Base-by-base conservation (phyloP, 2,113 vertebrate species). In the Oxyruncus cristatus region DNA sequence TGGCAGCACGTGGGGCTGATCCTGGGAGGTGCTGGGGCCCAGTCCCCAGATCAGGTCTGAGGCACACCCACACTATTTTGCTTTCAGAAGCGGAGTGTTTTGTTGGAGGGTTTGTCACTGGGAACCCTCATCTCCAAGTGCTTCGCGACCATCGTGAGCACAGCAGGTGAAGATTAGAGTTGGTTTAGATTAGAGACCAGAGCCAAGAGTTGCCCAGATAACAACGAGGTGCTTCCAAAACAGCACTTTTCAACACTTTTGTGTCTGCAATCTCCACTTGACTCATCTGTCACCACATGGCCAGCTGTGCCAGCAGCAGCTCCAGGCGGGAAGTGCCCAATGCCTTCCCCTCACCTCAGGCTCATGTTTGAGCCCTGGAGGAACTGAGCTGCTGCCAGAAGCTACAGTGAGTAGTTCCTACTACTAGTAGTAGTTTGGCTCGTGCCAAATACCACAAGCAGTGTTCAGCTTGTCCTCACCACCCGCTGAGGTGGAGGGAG, bases 121-220 rank as follows among this genome's bases (percentile, higher is more conserved):
- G 16, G 39, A 53, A 17, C 39, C 23, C 59, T 65, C 11, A 8
- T 33, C 72, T 63, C 12, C 0, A 11, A 12, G 44, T 41, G 85
- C 72, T 83, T 50, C 28, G 17, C 42, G 5, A 4, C 1, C 3
- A 26, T 7, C 5, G 2, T 5, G 5, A 70, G n/a, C 16, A 7
- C 37, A 30, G 49, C 28, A n/a, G 58, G n/a, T 33, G 42, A n/a
- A 56, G 67, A 42, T 10, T 3, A 41, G 50, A 49, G 42, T 2
- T 42, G 53, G 37, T 30, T n/a, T n/a, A n/a, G n/a, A n/a, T n/a
- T n/a, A 0, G 0, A 26, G 55, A 62, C 2, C 14, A 37, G 26
- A 30, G 12, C 19, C 8, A 8, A 30, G 32, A 32, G 35, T 4
- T 14, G n/a, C 56, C 23, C 9, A 17, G 42, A 12, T 21, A 10